Evolutionary conservation across 2,888 invertebrate species (phyloP).

Genomic region (Zeuzera pyrina): DNA sequence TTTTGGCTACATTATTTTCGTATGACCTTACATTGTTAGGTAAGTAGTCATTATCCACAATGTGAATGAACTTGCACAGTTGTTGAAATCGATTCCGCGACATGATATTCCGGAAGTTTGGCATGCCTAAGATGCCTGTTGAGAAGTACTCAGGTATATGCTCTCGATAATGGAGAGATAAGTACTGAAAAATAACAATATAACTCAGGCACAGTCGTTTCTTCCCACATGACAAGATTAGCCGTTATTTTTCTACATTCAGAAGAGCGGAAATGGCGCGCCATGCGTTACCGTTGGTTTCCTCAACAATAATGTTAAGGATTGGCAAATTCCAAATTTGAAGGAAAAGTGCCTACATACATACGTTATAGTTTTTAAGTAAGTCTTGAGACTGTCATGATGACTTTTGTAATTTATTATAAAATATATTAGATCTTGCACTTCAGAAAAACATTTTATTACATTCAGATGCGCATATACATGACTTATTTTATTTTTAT

Average conservation of each 20-base stretch:
- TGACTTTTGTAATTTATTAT: no score
- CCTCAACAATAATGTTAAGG: slow-evolving; percentile 1
- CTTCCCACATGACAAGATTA: no score
- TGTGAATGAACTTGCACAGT: slow-evolving; percentile 13
- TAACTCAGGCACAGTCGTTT: slow-evolving; percentile 2
- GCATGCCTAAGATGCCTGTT: slow-evolving; percentile 15
- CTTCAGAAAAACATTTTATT: no score
- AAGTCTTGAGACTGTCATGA: no score
- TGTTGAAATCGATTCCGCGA: slow-evolving; percentile 11
- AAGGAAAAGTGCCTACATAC: no score
- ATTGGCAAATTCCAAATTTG: slow-evolving; percentile 5
- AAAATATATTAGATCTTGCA: no score
- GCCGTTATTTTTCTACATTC: no score
- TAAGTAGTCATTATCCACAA: slow-evolving; percentile 12
- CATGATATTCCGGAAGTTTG: slow-evolving; percentile 13
- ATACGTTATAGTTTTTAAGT: no score
- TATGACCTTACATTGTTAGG: background rate
- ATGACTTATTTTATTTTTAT: no score
- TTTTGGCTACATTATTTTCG: slow-evolving; percentile 12
- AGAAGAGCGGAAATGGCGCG: background rate
- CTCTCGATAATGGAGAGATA: background rate
- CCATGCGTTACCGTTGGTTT: slow-evolving; percentile 5
- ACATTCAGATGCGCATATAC: no score
- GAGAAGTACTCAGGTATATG: slow-evolving; percentile 15
- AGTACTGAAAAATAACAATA: slow-evolving; percentile 2